phyloP scores from a whole-genome alignment of 2,888 invertebrate species.

The Clivina fossor region DNA sequence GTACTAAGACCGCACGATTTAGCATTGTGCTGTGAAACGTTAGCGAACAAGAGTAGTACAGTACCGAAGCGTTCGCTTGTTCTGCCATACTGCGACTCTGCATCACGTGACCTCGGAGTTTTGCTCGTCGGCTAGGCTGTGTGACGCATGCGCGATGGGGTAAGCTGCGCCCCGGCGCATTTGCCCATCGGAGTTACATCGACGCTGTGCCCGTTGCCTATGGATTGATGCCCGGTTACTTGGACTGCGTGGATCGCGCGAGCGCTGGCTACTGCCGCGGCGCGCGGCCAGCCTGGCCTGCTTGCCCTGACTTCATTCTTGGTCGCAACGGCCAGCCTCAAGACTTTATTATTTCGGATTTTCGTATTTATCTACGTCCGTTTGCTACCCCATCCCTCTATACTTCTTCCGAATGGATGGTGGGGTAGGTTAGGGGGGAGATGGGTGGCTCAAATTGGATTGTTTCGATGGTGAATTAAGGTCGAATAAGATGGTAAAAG shows the following conservation, averaged over 20 bases:
- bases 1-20: not conserved
- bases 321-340: not conserved
- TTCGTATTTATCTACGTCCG: slow-evolving; percentile 13
- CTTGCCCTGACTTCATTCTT: slow-evolving; percentile 14
- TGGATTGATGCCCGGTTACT: slow-evolving; percentile 4
- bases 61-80: not conserved
- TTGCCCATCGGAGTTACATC: slow-evolving; percentile 18
- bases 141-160: slow-evolving; percentile 44
- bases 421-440: too few relatives aligned
- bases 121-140: slow-evolving; percentile 43
- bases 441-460: slow-evolving; percentile 26
- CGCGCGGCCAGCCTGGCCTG: slow-evolving; percentile 1
- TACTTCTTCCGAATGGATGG: not conserved
- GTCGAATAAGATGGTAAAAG: too few relatives aligned
- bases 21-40: too few relatives aligned
- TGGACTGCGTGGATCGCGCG: slow-evolving; percentile 12
- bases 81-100: slow-evolving; percentile 52
- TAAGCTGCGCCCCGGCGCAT: slow-evolving; percentile 27
- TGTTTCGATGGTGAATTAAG: slow-evolving; percentile 28
- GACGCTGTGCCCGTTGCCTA: slow-evolving; percentile 11
- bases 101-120: slow-evolving; percentile 55
- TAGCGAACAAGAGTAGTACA: not conserved
- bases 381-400: too few relatives aligned
- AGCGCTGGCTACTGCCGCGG: not conserved
- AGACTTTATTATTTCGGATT: slow-evolving; percentile 22